A percentile compares a stretch with the other conserved stretches of the same genome.
These are phyloP conservation scores for Eptesicus fuscus DNA, from an alignment of 2,113 vertebrate genomes.

Conservation along the genomic window DNA sequence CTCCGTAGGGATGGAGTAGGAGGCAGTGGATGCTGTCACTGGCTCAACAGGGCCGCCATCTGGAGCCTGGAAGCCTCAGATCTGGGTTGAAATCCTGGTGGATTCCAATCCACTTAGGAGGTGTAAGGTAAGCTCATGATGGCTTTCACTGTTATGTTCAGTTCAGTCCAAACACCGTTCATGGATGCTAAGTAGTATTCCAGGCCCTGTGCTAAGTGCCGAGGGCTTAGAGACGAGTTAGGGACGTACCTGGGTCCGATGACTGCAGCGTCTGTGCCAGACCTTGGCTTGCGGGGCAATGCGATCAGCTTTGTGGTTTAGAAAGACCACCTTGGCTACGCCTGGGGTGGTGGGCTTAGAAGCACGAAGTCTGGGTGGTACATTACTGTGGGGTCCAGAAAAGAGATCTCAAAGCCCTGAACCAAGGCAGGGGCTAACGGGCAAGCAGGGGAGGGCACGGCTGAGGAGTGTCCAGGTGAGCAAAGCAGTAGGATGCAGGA, in stretches of 20 bases:
- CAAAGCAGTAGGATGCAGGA: neutral
- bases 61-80: neutral
- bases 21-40: neutral
- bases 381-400: neutral
- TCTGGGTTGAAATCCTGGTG: neutral
- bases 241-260: neutral
- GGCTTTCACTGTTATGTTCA: neutral
- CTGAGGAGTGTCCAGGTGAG: neutral
- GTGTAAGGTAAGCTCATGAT: neutral
- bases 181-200: neutral
- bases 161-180: slow-evolving; percentile 14
- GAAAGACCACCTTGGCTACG: neutral
- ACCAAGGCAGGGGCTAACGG: neutral
- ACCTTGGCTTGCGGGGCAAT: no score
- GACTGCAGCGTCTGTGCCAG: neutral
- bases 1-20: neutral
- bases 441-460: no score
- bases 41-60: neutral
- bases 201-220: neutral
- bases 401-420: neutral
- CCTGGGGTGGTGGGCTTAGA: neutral
- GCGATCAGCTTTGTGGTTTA: neutral
- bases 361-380: neutral
- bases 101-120: neutral
- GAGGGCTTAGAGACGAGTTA: neutral